Evolutionary conservation across 2,888 invertebrate species (phyloP).

Genomic region (Xanthorhoe spadicearia): DNA sequence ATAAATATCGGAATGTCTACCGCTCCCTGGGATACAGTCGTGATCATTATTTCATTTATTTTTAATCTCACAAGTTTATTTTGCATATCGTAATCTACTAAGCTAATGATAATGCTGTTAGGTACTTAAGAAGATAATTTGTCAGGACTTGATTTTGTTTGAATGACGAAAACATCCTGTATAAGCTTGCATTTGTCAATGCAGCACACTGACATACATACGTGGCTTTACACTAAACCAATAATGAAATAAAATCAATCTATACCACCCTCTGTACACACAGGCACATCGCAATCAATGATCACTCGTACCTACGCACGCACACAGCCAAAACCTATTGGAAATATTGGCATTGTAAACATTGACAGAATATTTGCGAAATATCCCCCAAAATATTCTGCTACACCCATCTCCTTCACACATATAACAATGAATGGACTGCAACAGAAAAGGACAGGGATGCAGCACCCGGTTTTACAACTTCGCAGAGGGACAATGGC

Average conservation of each 20-base stretch:
- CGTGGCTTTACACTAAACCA: constrained; percentile 84
- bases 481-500: constrained; percentile 79
- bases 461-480: constrained; percentile 69
- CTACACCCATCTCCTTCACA: constrained; percentile 63
- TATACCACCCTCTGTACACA: constrained; percentile 78
- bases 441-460: constrained; percentile 60
- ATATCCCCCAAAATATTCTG: constrained; percentile 64
- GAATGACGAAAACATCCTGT: constrained; percentile 57
- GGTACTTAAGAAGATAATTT: too few species aligned
- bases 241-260: constrained; percentile 84
- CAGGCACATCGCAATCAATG: constrained; percentile 67
- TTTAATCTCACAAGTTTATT: too few species aligned
- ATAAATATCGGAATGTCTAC: too few species aligned
- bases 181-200: constrained; percentile 62
- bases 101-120: too few species aligned
- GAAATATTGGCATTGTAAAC: constrained; percentile 83
- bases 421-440: constrained; percentile 41
- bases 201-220: constrained; percentile 83
- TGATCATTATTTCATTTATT: too few species aligned
- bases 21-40: too few species aligned
- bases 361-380: constrained; percentile 80
- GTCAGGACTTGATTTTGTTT: too few species aligned
- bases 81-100: too few species aligned
- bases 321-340: constrained; percentile 68
- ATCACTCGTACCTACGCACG: constrained; percentile 58